phyloP scores from a whole-genome alignment of 1,140 invertebrate species.

The Temnothorax longispinosus region DNA sequence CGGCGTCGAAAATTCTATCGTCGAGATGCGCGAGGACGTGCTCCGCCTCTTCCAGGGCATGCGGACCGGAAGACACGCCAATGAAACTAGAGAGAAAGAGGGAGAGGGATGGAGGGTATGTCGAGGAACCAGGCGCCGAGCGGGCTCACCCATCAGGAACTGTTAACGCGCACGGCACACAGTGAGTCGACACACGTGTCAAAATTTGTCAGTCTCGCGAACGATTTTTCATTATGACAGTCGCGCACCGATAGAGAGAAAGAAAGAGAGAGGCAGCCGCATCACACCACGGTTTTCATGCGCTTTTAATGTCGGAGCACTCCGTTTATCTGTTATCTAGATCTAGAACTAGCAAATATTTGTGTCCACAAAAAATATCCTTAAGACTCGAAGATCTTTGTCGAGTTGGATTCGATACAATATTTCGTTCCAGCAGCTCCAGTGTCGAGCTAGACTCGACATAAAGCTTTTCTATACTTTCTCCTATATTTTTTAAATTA shows the following conservation, averaged over 20 bases:
- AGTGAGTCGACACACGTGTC: constrained; percentile 11
- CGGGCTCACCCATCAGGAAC: background rate
- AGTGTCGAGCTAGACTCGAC: background rate
- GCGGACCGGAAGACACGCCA: background rate
- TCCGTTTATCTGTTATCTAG: too few relatives aligned
- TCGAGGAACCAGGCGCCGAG: background rate
- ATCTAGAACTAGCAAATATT: background rate
- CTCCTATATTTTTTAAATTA: too few relatives aligned
- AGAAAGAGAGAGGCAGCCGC: too few relatives aligned
- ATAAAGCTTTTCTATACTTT: background rate
- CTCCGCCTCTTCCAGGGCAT: background rate
- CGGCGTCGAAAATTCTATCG: background rate
- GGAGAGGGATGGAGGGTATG: background rate
- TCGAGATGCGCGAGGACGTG: background rate
- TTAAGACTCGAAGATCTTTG: too few relatives aligned
- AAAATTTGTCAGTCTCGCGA: background rate
- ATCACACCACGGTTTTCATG: background rate
- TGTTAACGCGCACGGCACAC: background rate
- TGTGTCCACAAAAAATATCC: background rate
- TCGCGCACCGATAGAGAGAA: too few relatives aligned
- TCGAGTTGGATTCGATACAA: background rate
- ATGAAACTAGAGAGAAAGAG: background rate
- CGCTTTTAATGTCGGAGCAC: too few relatives aligned
- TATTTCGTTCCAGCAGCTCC: background rate
- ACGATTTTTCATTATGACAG: background rate